phyloP scores from a whole-genome alignment of 2,888 invertebrate genomes.

The Yponomeuta cagnagella region DNA sequence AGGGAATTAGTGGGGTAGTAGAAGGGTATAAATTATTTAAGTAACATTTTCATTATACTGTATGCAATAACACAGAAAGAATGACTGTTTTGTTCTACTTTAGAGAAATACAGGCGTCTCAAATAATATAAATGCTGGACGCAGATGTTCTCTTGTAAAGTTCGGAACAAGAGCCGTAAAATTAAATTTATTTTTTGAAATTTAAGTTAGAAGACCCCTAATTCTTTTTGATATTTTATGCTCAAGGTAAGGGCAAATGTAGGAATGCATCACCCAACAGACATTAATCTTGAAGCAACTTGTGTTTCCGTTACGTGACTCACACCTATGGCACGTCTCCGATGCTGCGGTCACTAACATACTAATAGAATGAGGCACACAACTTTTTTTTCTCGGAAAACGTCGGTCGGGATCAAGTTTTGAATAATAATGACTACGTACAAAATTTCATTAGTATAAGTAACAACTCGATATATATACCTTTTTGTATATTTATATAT shows the following conservation, averaged over 20 bases:
- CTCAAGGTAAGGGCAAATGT: constrained; percentile 46
- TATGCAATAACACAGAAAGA: not conserved
- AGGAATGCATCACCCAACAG: constrained; percentile 51
- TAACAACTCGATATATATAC: not conserved
- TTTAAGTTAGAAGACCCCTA: constrained; percentile 5
- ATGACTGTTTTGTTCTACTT: not conserved
- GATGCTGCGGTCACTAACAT: constrained; percentile 60
- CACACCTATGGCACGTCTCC: constrained; percentile 66
- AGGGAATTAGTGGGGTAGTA: too few species aligned
- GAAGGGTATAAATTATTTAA: too few species aligned
- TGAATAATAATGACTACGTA: not conserved
- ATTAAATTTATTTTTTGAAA: constrained; percentile 1
- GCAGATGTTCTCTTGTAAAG: constrained; percentile 14
- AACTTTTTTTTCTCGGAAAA: constrained; percentile 44
- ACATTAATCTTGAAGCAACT: constrained; percentile 58
- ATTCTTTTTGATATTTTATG: not conserved
- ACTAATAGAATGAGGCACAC: constrained; percentile 49
- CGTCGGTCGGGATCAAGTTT: constrained; percentile 4
- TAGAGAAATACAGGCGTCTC: constrained; percentile 10
- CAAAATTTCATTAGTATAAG: not conserved
- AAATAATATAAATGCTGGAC: constrained; percentile 3
- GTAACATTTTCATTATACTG: not conserved
- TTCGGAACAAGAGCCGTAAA: constrained; percentile 12
- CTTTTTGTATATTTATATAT: not conserved
- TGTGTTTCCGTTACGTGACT: constrained; percentile 73